These are phyloP conservation scores for Brachylomia viminalis DNA, from an alignment of 2,888 invertebrate genomes.

Conservation along the genomic window DNA sequence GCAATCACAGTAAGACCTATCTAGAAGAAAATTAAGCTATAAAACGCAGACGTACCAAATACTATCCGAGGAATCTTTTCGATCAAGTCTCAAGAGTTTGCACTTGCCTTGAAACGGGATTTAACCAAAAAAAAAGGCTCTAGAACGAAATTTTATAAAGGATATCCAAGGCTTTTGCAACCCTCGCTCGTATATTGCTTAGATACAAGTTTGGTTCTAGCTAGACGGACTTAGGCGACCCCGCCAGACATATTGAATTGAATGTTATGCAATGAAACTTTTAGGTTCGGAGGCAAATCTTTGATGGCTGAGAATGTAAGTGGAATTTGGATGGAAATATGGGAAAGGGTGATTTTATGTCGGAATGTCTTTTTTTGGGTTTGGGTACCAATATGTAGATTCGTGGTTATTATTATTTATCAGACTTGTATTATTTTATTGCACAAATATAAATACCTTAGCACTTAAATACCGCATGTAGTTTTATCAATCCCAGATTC, in stretches of 20 bases:
- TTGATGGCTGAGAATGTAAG: conserved; percentile 3
- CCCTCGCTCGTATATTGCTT: background rate
- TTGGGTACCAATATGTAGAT: background rate
- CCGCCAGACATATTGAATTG: conserved; percentile 36
- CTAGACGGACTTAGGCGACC: background rate
- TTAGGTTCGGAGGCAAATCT: conserved; percentile 16
- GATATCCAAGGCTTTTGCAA: conserved; percentile 3
- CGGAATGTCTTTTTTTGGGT: no score
- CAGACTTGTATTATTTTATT: no score
- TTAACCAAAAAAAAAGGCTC: background rate
- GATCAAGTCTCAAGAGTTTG: background rate
- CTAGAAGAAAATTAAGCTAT: background rate
- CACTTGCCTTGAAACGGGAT: background rate
- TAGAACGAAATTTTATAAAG: background rate
- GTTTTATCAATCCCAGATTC: conserved; percentile 5
- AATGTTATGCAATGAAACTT: conserved; percentile 17
- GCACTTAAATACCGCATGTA: background rate
- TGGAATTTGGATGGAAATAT: background rate
- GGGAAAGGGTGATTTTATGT: background rate
- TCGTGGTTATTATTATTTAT: background rate
- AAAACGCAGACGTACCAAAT: background rate
- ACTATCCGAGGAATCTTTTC: background rate
- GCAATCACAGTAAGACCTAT: background rate
- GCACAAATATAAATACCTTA: no score
- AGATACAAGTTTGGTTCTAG: conserved; percentile 15